These are phyloP conservation scores for Cerceris ruficornis DNA, from an alignment of 2,888 invertebrate genomes.

Conservation along the genomic window DNA sequence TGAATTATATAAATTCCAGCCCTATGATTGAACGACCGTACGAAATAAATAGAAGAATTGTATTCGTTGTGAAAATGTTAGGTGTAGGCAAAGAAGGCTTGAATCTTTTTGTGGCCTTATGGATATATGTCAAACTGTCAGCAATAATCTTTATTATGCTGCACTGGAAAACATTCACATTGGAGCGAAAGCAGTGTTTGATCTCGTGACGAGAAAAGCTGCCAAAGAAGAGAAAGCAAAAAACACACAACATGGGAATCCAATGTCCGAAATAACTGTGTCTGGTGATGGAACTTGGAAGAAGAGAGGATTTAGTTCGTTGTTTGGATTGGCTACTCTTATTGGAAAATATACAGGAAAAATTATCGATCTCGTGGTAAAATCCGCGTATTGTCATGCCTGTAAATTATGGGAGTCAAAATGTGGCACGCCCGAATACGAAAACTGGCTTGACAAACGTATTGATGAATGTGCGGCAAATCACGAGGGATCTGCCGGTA, in stretches of 20 bases:
- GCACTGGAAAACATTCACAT: neutral
- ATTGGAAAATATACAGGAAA: constrained; percentile 1
- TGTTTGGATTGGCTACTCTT: constrained; percentile 8
- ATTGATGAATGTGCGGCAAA: neutral
- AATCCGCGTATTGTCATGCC: constrained; percentile 2
- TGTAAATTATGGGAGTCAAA: neutral
- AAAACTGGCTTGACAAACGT: neutral
- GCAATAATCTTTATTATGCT: neutral
- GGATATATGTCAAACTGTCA: neutral
- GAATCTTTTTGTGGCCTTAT: constrained; percentile 24
- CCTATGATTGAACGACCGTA: constrained; percentile 19
- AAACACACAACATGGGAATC: neutral
- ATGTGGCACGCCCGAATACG: neutral
- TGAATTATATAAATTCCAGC: constrained; percentile 25
- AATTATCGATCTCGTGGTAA: constrained; percentile 3
- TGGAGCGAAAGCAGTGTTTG: neutral
- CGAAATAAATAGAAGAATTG: constrained; percentile 23
- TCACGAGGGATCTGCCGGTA: neutral
- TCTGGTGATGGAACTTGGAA: constrained; percentile 20
- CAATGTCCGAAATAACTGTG: neutral
- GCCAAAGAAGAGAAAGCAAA: constrained; percentile 3
- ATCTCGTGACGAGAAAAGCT: constrained; percentile 11
- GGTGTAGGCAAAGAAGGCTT: constrained; percentile 24
- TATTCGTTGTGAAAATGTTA: constrained; percentile 28
- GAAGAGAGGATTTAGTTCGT: neutral